Conservation (phyloP, 2,888 invertebrate genomes). For the Caenorhabditis virilis region DNA sequence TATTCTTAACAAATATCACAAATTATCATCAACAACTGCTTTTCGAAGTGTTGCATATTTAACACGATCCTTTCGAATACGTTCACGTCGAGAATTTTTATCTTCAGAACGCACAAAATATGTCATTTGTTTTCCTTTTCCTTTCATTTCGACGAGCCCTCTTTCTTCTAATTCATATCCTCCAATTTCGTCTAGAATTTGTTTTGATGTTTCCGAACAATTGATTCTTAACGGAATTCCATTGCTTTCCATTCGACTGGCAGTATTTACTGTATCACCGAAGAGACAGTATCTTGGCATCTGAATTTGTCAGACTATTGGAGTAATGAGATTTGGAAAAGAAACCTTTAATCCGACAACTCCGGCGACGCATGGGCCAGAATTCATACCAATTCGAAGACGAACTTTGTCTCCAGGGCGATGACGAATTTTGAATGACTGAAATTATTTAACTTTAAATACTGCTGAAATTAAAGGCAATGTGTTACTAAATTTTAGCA, state of each 20-base stretch:
- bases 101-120: constrained; percentile 70
- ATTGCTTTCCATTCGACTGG: constrained; percentile 51
- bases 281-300: constrained; percentile 52
- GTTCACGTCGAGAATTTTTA: constrained; percentile 51
- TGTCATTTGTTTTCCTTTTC: constrained; percentile 70
- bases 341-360: constrained; percentile 47
- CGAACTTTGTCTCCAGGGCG: constrained; percentile 43
- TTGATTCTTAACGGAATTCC: constrained; percentile 54
- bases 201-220: constrained; percentile 45
- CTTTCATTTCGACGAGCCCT: constrained; percentile 71
- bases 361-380: constrained; percentile 69
- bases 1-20: constrained; percentile 5
- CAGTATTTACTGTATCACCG: constrained; percentile 54
- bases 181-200: constrained; percentile 69
- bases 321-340: neutral
- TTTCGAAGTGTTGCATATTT: constrained; percentile 40
- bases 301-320: constrained; percentile 8
- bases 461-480: too few species aligned
- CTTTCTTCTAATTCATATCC: constrained; percentile 70
- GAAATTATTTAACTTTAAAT: neutral
- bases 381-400: constrained; percentile 60
- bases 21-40: constrained; percentile 31
- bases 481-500: too few species aligned
- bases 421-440: constrained; percentile 53
- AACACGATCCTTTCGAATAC: constrained; percentile 41